Percentiles rank a stretch among this genome's conserved stretches.
Evolutionary conservation across 2,113 vertebrate species (phyloP).

Genomic region (Anguilla rostrata): DNA sequence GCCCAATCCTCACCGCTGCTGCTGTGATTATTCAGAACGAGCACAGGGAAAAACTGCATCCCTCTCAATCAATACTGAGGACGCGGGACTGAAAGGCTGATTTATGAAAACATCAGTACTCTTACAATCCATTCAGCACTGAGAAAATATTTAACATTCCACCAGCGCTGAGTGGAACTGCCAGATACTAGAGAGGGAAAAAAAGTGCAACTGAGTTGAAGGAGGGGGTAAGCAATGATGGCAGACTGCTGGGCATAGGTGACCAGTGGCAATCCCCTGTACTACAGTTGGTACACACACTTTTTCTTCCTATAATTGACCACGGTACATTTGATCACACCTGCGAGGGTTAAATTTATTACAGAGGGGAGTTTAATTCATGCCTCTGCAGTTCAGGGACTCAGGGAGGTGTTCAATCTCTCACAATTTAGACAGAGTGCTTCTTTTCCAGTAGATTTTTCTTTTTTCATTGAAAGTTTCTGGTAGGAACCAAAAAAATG

Average conservation of each 20-base stretch:
- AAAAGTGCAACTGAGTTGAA: background rate
- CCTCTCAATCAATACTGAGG: background rate
- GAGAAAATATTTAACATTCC: background rate
- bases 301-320: background rate
- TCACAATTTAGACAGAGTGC: no score
- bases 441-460: no score
- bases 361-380: no score
- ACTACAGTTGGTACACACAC: background rate
- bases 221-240: background rate
- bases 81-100: background rate
- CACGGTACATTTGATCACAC: no score
- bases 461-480: no score
- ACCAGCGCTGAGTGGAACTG: background rate
- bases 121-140: background rate
- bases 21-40: background rate
- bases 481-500: background rate
- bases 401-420: no score
- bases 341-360: no score
- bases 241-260: background rate
- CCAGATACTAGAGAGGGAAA: background rate
- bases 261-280: background rate
- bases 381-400: no score
- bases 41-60: background rate
- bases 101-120: background rate
- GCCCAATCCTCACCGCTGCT: background rate